phyloP scores from a whole-genome alignment of 2,888 invertebrate species.

The Hirudinaria manillensis region DNA sequence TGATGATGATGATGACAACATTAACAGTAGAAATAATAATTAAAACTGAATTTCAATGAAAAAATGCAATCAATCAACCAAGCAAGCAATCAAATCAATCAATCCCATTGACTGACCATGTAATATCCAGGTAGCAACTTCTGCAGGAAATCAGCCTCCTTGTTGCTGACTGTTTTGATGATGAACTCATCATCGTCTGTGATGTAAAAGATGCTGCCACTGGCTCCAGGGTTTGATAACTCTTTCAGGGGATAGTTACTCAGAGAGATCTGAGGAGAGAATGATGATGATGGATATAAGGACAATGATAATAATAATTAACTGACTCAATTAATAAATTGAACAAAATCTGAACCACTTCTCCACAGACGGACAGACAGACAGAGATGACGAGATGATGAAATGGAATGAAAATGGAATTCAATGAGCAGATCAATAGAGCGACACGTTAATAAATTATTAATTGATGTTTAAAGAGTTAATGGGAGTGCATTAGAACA shows the following conservation, averaged over 20 bases:
- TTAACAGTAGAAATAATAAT: neutral
- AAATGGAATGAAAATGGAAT: no score
- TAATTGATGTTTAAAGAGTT: no score
- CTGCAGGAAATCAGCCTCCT: conserved; percentile 97
- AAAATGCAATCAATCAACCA: no score
- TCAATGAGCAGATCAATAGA: no score
- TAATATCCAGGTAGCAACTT: conserved; percentile 94
- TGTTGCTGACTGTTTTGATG: conserved; percentile 98
- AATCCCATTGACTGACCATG: conserved; percentile 60
- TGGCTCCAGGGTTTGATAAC: conserved; percentile 95
- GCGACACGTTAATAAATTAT: no score
- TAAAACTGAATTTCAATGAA: no score
- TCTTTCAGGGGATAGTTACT: conserved; percentile 89
- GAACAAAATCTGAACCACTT: neutral
- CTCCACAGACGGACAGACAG: no score
- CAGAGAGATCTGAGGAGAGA: conserved; percentile 75
- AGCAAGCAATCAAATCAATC: no score
- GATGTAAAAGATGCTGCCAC: conserved; percentile 97
- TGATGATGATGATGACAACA: neutral
- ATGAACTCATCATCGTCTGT: conserved; percentile 98
- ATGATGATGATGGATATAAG: neutral
- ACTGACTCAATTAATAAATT: neutral
- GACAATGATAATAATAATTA: neutral
- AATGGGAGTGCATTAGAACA: no score
- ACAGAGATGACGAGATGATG: no score